Conservation (phyloP, 2,888 invertebrate species). For the Pilophorus perplexus region DNA sequence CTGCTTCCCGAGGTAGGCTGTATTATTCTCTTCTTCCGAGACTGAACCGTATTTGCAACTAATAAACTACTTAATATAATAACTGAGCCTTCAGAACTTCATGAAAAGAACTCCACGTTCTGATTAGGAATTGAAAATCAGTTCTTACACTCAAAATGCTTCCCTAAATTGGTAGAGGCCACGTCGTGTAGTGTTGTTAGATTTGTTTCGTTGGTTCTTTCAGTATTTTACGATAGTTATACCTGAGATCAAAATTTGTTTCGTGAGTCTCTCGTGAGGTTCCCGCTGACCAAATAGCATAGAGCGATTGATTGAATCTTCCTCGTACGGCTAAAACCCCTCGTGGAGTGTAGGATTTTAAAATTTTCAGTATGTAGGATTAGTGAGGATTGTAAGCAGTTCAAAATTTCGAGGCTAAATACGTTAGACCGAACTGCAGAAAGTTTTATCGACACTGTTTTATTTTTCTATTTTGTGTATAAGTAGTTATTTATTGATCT, state of each 20-base stretch:
- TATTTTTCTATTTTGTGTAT: constrained; percentile 25
- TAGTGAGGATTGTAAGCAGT: too few species aligned
- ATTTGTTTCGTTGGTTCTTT: constrained; percentile 16
- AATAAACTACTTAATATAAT: too few species aligned
- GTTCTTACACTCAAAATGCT: too few species aligned
- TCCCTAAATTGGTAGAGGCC: constrained; percentile 28
- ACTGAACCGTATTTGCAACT: too few species aligned
- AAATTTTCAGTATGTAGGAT: neutral
- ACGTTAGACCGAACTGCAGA: too few species aligned
- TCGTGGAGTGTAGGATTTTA: neutral
- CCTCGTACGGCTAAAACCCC: neutral
- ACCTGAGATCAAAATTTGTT: neutral
- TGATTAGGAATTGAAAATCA: too few species aligned
- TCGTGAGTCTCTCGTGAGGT: neutral
- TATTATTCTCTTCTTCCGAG: too few species aligned
- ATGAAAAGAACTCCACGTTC: too few species aligned
- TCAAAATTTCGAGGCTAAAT: too few species aligned
- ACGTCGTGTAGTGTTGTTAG: constrained; percentile 17
- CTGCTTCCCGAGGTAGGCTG: too few species aligned
- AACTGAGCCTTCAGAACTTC: too few species aligned
- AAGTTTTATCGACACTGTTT: constrained; percentile 9
- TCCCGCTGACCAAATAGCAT: constrained; percentile 18
- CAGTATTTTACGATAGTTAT: constrained; percentile 19
- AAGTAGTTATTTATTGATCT: neutral
- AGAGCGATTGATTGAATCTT: neutral